Percentiles rank a stretch among this genome's conserved stretches.
Evolutionary conservation across 1,140 invertebrate species (phyloP).

Genomic region (Drosophila bifasciata): DNA sequence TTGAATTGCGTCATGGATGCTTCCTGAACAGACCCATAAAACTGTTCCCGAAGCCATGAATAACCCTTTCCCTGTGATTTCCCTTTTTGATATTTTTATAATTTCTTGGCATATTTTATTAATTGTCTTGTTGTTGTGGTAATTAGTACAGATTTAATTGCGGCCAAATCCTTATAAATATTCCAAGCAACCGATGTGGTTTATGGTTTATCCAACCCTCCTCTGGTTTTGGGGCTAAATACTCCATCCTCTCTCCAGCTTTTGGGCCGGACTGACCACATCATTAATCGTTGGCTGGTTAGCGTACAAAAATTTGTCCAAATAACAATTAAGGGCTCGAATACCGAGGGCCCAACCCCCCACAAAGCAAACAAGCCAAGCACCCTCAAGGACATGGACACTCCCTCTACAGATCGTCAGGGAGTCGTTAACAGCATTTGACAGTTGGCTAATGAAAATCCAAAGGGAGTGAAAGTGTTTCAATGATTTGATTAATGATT

Average conservation of each 20-base stretch:
- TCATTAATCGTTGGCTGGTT: constrained; percentile 72
- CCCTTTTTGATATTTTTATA: constrained; percentile 22
- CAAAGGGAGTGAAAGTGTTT: constrained; percentile 45
- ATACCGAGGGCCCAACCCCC: not conserved
- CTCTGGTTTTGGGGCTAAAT: not conserved
- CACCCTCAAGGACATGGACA: constrained; percentile 31
- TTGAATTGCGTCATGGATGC: no score
- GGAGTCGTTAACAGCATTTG: constrained; percentile 41
- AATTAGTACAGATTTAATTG: constrained; percentile 70
- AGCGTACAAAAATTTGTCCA: constrained; percentile 75
- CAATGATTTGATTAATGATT: constrained; percentile 60
- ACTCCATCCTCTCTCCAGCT: not conserved
- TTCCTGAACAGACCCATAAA: constrained; percentile 9
- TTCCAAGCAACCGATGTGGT: constrained; percentile 60
- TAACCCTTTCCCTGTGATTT: constrained; percentile 29
- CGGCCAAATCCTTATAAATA: constrained; percentile 52
- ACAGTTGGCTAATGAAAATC: constrained; percentile 72
- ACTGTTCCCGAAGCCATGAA: constrained; percentile 16
- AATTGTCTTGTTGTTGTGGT: constrained; percentile 67
- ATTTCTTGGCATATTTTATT: constrained; percentile 56
- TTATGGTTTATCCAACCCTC: constrained; percentile 40
- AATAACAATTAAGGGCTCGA: constrained; percentile 63
- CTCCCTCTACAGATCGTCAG: constrained; percentile 20
- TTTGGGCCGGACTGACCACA: constrained; percentile 46
- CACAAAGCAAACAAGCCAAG: constrained; percentile 32